Percentiles rank a stretch among this genome's conserved stretches.
Conservation (phyloP, 2,888 invertebrate genomes). For the Eupithecia abbreviata region DNA sequence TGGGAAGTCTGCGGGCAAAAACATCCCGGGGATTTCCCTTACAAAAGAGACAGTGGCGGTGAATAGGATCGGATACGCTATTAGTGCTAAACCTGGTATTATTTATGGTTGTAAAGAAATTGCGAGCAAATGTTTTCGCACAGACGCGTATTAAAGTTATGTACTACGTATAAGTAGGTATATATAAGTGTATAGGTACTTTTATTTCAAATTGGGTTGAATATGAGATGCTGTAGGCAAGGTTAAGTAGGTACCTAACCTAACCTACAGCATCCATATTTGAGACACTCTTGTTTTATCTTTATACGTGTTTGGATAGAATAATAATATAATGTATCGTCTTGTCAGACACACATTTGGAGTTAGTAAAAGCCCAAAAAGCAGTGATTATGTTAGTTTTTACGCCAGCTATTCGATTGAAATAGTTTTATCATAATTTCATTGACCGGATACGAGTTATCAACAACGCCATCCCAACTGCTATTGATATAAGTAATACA, state of each 20-base stretch:
- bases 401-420: slow-evolving; percentile 6
- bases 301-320: not conserved
- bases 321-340: not conserved
- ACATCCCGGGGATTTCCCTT: slow-evolving; percentile 45
- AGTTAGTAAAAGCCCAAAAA: not conserved
- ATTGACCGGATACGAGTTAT: slow-evolving; percentile 70
- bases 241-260: not conserved
- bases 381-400: not conserved
- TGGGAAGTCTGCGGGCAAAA: slow-evolving; percentile 49
- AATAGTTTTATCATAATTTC: slow-evolving; percentile 64
- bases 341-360: not conserved
- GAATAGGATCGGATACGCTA: slow-evolving; percentile 43
- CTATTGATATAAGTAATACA: slow-evolving; percentile 58
- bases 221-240: no score
- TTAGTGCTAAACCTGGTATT: slow-evolving; percentile 37
- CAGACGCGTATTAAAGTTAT: not conserved
- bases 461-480: slow-evolving; percentile 63
- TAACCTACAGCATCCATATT: not conserved
- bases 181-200: no score
- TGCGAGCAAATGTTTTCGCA: not conserved
- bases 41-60: slow-evolving; percentile 55
- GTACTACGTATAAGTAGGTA: not conserved
- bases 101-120: slow-evolving; percentile 15
- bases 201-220: no score
- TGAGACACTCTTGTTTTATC: not conserved